Conservation (phyloP, 2,113 vertebrate species). For the Tragulus kanchil region DNA sequence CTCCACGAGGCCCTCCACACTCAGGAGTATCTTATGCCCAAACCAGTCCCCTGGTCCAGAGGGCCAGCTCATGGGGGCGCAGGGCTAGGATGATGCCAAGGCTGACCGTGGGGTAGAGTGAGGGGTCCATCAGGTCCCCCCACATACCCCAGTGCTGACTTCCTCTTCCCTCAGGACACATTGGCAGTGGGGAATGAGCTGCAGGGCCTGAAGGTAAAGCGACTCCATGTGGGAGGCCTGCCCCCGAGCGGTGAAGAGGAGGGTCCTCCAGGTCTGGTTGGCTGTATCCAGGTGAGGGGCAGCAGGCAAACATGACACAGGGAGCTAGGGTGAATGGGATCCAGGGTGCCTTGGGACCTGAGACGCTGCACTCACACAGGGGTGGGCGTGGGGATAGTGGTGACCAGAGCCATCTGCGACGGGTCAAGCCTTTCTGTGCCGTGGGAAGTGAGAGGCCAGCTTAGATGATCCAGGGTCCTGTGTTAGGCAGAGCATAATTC, state of each 20-base stretch:
- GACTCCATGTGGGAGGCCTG: constrained; percentile 96
- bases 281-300: constrained; percentile 95
- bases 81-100: neutral
- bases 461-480: neutral
- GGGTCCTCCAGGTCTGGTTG: constrained; percentile 94
- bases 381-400: neutral
- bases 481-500: neutral
- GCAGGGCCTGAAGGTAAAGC: constrained; percentile 97
- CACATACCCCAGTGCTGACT: neutral
- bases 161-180: constrained; percentile 90
- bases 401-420: neutral
- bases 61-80: neutral
- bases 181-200: constrained; percentile 96
- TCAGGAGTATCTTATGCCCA: neutral
- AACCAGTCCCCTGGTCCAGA: neutral
- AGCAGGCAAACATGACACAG: neutral
- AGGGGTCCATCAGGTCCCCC: neutral
- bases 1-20: neutral
- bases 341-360: neutral
- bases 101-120: neutral
- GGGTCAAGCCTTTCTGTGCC: neutral
- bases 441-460: neutral
- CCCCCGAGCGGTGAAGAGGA: constrained; percentile 90
- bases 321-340: neutral
- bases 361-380: neutral